Base-by-base conservation (phyloP, 2,888 invertebrate species). In the Muschampia plurimacula region DNA sequence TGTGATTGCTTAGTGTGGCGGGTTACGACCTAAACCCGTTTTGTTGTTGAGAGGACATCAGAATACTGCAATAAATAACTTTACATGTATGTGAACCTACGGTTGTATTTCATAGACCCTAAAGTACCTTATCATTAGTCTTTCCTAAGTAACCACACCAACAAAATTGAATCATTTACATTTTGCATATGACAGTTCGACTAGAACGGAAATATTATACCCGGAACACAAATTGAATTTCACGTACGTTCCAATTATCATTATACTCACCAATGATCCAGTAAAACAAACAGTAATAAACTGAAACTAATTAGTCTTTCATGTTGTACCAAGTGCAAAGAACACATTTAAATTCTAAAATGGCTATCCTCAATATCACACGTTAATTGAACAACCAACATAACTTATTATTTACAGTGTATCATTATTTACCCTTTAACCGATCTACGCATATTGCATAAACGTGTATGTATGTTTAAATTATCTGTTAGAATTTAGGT, bases 221-320 rank as follows among this genome's bases (percentile, higher is more conserved):
- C 49, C 3, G 3, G 6, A 49, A n/a, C 49, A 52, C 52, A 55
- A 55, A 55, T 55, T 55, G 15, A 52, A 52, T 15, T 52, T 12
- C 12, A 3, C 9, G 2, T 52, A 9, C 1, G 0, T 15, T 52
- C 15, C 12, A 52, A 52, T 52, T 52, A 52, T 49, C 49, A 49
- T 52, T 52, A 22, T 52, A 52, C 52, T 15, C 52, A 22, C 9
- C 7, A 52, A 52, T 52, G 52, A 52, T 52, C 52, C 52, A 15
- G 52, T 52, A 52, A 52, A 52, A 52, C 22, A 52, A 52, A 52
- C 52, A 52, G 52, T 52, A 52, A 52, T 52, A 22, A 52, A 52
- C 52, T 8, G 52, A 52, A 52, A 41, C 44, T 44, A 52, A 52
- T 52, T 52, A 52, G 15, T 52, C 52, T 6, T 8, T 22, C 52